These are phyloP conservation scores for Steatornis caripensis DNA, from an alignment of 2,113 vertebrate species.

Conservation along the genomic window DNA sequence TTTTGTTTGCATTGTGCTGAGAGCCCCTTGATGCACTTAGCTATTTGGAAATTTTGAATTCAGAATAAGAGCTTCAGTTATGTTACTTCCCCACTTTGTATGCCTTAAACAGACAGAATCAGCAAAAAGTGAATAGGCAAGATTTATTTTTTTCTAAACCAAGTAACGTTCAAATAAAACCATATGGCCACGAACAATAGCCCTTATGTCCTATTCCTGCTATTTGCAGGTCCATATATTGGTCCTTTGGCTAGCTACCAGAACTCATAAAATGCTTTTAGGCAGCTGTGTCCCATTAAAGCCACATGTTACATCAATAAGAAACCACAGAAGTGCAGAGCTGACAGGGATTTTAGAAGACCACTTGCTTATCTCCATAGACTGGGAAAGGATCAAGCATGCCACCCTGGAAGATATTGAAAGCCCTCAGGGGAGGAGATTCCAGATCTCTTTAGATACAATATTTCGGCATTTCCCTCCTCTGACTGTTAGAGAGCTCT, in stretches of 20 bases:
- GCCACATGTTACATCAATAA: slow-evolving; percentile 49
- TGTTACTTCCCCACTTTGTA: neutral
- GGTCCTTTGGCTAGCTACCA: slow-evolving; percentile 35
- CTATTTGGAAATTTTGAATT: neutral
- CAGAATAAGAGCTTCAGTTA: neutral
- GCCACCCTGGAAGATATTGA: slow-evolving; percentile 41
- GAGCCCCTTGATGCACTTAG: neutral
- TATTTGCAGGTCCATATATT: slow-evolving; percentile 44
- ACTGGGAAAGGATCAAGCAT: neutral
- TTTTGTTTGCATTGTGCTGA: neutral
- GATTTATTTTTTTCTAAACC: neutral
- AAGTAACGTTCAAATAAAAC: slow-evolving; percentile 20
- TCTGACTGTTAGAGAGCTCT: neutral
- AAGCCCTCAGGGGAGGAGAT: neutral
- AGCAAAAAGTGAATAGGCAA: neutral
- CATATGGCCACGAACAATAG: slow-evolving; percentile 34
- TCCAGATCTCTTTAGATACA: neutral
- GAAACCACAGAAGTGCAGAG: neutral
- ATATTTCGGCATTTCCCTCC: neutral
- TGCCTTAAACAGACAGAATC: neutral
- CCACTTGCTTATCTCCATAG: neutral
- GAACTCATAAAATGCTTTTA: slow-evolving; percentile 46
- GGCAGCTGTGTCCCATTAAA: slow-evolving; percentile 56
- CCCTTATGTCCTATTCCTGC: slow-evolving; percentile 4
- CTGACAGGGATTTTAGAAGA: neutral